Percentiles rank a stretch among this genome's conserved stretches.
Conservation (phyloP, 2,797 vertebrate species). For the Gymnodraco acuticeps region DNA sequence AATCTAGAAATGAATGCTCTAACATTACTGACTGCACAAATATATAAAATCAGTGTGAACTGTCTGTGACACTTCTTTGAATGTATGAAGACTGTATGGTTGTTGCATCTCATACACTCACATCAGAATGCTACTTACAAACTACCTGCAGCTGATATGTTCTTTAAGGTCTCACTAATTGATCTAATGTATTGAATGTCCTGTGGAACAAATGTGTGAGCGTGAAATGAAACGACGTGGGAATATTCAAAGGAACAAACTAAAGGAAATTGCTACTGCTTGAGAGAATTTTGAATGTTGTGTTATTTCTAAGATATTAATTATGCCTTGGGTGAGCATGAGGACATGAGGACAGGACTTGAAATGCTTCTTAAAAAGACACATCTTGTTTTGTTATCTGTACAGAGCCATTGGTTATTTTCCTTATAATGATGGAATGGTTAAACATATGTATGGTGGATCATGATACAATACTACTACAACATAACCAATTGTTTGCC, state of each 20-base stretch:
- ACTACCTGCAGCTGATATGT: constrained; percentile 6
- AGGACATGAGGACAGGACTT: neutral
- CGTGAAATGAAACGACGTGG: neutral
- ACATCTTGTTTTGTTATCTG: neutral
- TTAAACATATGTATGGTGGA: neutral
- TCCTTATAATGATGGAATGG: neutral
- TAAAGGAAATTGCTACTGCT: neutral
- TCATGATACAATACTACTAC: neutral
- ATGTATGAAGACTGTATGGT: constrained; percentile 3
- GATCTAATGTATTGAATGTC: neutral
- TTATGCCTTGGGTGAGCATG: neutral
- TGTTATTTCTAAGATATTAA: neutral
- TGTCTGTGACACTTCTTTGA: neutral
- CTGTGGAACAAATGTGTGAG: constrained; percentile 11
- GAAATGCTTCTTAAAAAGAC: neutral
- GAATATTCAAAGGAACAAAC: neutral
- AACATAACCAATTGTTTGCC: neutral
- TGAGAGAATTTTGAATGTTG: neutral
- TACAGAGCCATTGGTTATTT: neutral
- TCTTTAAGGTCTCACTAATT: neutral
- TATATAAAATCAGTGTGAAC: constrained; percentile 2
- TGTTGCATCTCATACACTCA: neutral
- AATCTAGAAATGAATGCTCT: constrained; percentile 14
- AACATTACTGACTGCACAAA: constrained; percentile 7
- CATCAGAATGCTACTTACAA: neutral